Base-by-base conservation (phyloP, 2,797 vertebrate genomes). In the Momotus momota region DNA sequence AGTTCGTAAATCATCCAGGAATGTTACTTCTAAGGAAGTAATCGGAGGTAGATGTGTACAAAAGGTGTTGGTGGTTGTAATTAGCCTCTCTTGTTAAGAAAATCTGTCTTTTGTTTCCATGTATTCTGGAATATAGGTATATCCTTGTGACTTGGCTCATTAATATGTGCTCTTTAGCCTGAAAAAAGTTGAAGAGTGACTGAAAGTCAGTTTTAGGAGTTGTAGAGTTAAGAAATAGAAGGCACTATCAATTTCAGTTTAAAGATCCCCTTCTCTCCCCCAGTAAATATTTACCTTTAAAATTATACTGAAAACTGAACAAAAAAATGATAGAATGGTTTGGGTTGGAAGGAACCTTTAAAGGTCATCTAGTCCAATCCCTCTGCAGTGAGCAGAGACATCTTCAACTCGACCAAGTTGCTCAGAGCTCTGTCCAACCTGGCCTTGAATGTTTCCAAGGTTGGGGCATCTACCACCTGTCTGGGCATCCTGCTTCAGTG, bases 261-360 rank as follows among this genome's bases (percentile, higher is more conserved):
- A 33, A 61, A 87, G 10, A 64, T 33, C 1, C 2, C 3, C 2
- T 16, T 10, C 2, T 2, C 45, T 35, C 11, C 3, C 7, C 6
- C 7, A 27, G 52, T 29, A 55, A 33, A 58, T 46, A 31, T 64
- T 83, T 83, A 25, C 25, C 4, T 60, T 74, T 45, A 55, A 46
- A 21, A 18, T 60, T 16, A 29, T 40, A 15, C 7, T 54, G 9
- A 46, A 65, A 81, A 41, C 7, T 29, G 18, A 75, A 46, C 10
- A 16, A 2, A 18, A 18, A 70, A 31, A 35, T 19, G 12, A 9
- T 9, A 22, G 5, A 66, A 54, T 46, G 11, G 5, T 69, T 77
- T 43, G 45, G 6, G 2, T 40, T 61, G 35, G 38, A n/a, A 67
- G 3, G 14, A 4, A 15, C 3, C 5, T 8, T 65, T 52, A 55